Evolutionary conservation across 2,797 vertebrate species (phyloP), one percentile per base, ranked within the genome.

Genomic region (Austrolebias charrua): DNA sequence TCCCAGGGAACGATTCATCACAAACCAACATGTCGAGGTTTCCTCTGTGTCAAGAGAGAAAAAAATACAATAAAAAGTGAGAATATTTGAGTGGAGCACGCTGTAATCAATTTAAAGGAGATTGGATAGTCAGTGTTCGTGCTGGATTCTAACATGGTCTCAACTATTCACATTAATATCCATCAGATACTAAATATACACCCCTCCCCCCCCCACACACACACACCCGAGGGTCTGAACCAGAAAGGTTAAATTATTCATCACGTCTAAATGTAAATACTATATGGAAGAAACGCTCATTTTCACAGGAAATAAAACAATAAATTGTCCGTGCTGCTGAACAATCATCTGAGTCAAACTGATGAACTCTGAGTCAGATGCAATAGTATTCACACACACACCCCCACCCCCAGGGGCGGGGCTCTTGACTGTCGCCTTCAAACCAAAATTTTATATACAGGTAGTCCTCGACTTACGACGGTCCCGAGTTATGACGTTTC

Each of bases 231-330:
- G 75, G 83, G 71, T 73, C 44, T 44, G 42, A 66, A 69, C 78
- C 80, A 69, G 6, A 15, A 62, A 71, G 75, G 66, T 77, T 89
- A 63, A 84, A 88, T 88, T 81, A 90, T 88, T 90, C 85, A 90
- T 88, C 56, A 55, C 2, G 54, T 56, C 65, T 50, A 56, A 81
- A 73, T 67, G 55, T 62, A 73, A 73, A 75, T 47, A n/a, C n/a
- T n/a, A n/a, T n/a, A 33, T 73, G 69, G 73, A 69, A 76, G 44
- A 49, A 75, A 61, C 38, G 51, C 33, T 20, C 0, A 35, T 15
- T 38, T 55, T 20, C 42, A 5, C 16, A 18, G 16, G n/a, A 20
- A 47, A 8, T 20, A 20, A 47, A 19, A 10, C 20, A 12, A 20
- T 40, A 3, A 40, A 40, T 2, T 40, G 38, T 2, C 10, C 11